A percentile compares a stretch with the other conserved stretches of the same genome.
These are phyloP conservation scores for Dyspetes luteomarginatus DNA, from an alignment of 2,888 invertebrate species.

Conservation along the genomic window DNA sequence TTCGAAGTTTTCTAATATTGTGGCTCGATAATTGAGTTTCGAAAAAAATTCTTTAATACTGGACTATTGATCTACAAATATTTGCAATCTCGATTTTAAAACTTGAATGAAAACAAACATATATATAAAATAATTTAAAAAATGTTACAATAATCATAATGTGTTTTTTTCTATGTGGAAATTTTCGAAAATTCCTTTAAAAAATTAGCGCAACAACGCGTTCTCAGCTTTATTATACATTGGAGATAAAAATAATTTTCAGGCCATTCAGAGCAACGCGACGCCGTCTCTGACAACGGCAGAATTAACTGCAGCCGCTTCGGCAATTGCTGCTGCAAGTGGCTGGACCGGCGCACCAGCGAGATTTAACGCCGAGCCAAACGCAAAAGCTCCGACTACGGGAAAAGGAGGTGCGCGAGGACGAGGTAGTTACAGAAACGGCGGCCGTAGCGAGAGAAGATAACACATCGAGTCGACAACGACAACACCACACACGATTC, in stretches of 20 bases:
- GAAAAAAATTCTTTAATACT: no score
- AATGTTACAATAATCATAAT: no score
- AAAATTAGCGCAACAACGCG: no score
- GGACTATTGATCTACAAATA: no score
- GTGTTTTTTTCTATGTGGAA: no score
- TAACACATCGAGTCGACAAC: constrained; percentile 75
- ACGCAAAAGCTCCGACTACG: constrained; percentile 74
- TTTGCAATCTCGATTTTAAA: no score
- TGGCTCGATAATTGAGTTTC: no score
- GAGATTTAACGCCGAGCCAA: constrained; percentile 74
- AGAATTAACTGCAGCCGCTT: constrained; percentile 20
- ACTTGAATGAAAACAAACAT: no score
- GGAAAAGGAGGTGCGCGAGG: constrained; percentile 78
- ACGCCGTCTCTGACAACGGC: constrained; percentile 69
- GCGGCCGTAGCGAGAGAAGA: constrained; percentile 80
- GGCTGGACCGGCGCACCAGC: constrained; percentile 74
- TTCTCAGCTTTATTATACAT: constrained; percentile 15
- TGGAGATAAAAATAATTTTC: constrained; percentile 21
- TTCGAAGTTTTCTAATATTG: no score
- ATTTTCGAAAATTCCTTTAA: no score
- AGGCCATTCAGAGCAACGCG: constrained; percentile 77
- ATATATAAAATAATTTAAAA: no score
- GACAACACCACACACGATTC: constrained; percentile 45
- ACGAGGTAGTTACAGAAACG: constrained; percentile 80
- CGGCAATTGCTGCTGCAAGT: constrained; percentile 72